A percentile compares a stretch with the other conserved stretches of the same genome.
Conservation (phyloP, 2,888 invertebrate genomes). For the Lepidonotus clava region DNA sequence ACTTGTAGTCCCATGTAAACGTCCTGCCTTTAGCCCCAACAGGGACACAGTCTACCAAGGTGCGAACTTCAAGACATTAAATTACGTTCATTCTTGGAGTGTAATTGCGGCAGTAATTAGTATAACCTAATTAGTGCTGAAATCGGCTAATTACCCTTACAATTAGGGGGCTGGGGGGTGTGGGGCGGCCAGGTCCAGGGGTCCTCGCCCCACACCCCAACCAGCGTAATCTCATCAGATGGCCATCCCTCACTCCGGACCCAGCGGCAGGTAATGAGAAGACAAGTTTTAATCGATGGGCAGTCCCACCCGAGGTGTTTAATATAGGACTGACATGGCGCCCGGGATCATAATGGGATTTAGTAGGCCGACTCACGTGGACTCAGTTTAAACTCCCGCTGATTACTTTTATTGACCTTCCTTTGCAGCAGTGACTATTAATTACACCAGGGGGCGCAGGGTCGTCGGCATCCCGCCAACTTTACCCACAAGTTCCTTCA, state of each 20-base stretch:
- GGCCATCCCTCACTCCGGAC: not conserved
- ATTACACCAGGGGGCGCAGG: too few relatives aligned
- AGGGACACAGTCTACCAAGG: too few relatives aligned
- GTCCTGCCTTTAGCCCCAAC: too few relatives aligned
- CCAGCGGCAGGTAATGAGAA: not conserved
- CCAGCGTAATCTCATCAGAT: not conserved
- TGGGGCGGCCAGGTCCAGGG: not conserved
- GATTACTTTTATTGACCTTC: not conserved
- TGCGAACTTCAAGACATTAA: too few relatives aligned
- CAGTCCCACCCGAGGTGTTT: conserved; percentile 23
- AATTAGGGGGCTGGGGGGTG: not conserved
- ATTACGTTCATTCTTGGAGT: not conserved
- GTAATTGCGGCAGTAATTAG: conserved; percentile 22
- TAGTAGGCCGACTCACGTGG: not conserved
- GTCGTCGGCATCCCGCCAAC: too few relatives aligned
- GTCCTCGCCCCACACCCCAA: too few relatives aligned
- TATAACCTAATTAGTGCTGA: conserved; percentile 12
- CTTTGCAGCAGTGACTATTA: not conserved
- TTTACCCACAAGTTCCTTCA: too few relatives aligned
- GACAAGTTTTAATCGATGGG: not conserved
- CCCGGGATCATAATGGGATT: not conserved
- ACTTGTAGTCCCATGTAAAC: too few relatives aligned
- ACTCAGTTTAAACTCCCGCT: not conserved
- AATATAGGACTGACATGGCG: conserved; percentile 24
- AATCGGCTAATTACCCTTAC: not conserved